phyloP scores from a whole-genome alignment of 1,140 invertebrate genomes.

The Musca domestica region DNA sequence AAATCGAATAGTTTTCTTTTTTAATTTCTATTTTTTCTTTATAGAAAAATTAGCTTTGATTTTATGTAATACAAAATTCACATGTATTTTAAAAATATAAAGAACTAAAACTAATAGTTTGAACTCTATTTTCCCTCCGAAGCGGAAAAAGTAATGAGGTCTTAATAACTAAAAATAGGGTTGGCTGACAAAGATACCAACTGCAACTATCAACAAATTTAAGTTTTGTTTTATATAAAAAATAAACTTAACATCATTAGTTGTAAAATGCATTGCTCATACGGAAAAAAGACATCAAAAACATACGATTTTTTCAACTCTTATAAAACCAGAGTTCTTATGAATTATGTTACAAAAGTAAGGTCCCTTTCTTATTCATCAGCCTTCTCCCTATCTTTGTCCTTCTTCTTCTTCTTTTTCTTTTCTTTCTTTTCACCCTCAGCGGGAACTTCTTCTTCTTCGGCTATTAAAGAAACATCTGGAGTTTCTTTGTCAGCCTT shows the following conservation, averaged over 20 bases:
- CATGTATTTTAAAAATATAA: not conserved
- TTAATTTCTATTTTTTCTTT: not conserved
- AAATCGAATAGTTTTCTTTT: too few species aligned
- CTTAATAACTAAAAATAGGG: constrained; percentile 7
- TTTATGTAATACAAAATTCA: not conserved
- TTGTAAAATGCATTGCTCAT: constrained; percentile 14
- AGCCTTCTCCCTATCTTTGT: constrained; percentile 62
- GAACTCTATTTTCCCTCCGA: not conserved
- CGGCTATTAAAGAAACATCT: constrained; percentile 38
- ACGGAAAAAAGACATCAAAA: not conserved
- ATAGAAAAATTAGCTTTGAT: constrained; percentile 9
- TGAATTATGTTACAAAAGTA: not conserved
- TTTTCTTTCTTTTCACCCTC: constrained; percentile 62
- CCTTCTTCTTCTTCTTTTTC: constrained; percentile 74
- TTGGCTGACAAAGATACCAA: too few species aligned
- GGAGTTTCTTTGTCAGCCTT: constrained; percentile 57
- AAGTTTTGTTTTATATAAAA: not conserved
- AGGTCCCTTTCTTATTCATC: constrained; percentile 32
- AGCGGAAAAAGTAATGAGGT: not conserved
- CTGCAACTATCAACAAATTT: not conserved
- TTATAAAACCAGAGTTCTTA: too few species aligned
- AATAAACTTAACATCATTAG: constrained; percentile 1
- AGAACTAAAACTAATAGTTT: constrained; percentile 11
- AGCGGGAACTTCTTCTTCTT: constrained; percentile 20
- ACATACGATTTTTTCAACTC: not conserved